Percentiles rank a stretch among this genome's conserved stretches.
Evolutionary conservation across 1,140 invertebrate genomes (phyloP).

Genomic region (Drosophila pachea): DNA sequence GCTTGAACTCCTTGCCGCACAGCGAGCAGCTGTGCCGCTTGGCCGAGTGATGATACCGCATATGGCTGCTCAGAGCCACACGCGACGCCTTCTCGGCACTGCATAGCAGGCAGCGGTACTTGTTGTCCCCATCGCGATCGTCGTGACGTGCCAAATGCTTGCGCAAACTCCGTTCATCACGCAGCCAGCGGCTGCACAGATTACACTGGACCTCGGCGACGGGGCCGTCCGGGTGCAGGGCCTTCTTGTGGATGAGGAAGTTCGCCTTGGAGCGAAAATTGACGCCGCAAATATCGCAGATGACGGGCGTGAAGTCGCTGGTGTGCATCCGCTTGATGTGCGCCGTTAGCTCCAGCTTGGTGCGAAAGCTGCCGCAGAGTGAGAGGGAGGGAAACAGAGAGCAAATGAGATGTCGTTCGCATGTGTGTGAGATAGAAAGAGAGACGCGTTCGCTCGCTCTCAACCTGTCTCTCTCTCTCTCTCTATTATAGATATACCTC

Average conservation of each 20-base stretch:
- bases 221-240: conserved; percentile 65
- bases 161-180: conserved; percentile 68
- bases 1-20: conserved; percentile 72
- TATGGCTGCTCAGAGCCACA: conserved; percentile 66
- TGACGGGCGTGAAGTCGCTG: conserved; percentile 61
- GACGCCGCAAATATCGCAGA: conserved; percentile 69
- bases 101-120: conserved; percentile 65
- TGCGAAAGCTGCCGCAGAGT: conserved; percentile 49
- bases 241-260: conserved; percentile 67
- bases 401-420: not conserved
- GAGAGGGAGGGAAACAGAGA: not conserved
- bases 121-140: conserved; percentile 59
- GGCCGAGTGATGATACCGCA: conserved; percentile 69
- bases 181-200: conserved; percentile 67
- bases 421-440: not conserved
- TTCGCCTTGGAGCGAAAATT: conserved; percentile 69
- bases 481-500: conserved; percentile 27
- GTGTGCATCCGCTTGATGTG: conserved; percentile 66
- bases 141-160: conserved; percentile 64
- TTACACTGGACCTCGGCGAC: conserved; percentile 67
- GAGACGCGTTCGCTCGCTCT: no score
- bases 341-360: conserved; percentile 55
- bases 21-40: conserved; percentile 66
- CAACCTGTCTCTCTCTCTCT: no score
- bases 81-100: conserved; percentile 67